These are phyloP conservation scores for Acomys russatus DNA, from an alignment of 2,797 vertebrate species.

Conservation along the genomic window DNA sequence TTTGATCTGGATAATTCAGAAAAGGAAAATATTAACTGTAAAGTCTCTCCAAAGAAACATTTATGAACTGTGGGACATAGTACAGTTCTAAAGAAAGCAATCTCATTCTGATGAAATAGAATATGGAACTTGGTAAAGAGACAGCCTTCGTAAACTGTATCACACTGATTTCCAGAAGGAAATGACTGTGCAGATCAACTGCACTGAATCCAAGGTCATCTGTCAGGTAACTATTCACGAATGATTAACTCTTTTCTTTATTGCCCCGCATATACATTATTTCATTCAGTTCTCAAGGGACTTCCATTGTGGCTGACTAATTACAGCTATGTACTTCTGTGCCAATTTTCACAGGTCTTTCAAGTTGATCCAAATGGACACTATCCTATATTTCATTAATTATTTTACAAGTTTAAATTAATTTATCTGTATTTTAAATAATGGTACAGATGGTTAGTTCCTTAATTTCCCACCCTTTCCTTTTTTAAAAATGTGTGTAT, in stretches of 20 bases:
- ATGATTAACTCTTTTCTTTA: neutral
- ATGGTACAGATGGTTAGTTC: neutral
- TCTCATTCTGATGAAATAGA: neutral
- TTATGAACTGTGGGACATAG: neutral
- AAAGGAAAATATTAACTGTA: neutral
- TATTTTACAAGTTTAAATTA: neutral
- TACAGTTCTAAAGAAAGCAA: neutral
- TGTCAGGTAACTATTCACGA: neutral
- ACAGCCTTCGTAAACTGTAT: neutral
- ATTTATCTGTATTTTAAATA: neutral
- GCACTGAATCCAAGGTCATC: neutral
- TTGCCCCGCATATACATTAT: neutral
- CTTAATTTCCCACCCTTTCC: neutral
- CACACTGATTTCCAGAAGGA: neutral
- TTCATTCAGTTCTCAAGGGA: neutral
- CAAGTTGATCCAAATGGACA: neutral
- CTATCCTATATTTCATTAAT: neutral
- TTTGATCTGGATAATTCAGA: neutral
- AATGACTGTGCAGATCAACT: neutral
- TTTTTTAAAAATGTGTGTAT: neutral
- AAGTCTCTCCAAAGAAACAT: neutral
- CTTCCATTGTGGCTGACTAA: neutral
- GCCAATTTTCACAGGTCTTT: neutral
- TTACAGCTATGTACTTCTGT: neutral
- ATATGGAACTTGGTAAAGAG: neutral